Evolutionary conservation across 2,797 vertebrate species (phyloP), one percentile per base, ranked within the genome.

Genomic region (Sandelia bainsii): DNA sequence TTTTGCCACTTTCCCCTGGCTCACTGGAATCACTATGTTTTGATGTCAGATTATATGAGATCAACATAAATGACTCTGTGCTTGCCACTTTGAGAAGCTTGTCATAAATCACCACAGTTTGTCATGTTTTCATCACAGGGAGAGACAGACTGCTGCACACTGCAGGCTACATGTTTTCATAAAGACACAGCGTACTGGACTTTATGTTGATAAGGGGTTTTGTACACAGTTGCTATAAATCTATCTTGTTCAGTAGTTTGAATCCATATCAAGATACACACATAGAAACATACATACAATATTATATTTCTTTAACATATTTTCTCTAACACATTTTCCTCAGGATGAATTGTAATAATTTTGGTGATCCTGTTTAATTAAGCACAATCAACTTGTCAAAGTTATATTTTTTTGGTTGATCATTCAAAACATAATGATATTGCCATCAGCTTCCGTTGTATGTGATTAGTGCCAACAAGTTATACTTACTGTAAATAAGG

Each of bases 51-150:
- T 32, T 39, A 32, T 53, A 78, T 62, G 22, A 73, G 52, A 57
- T 39, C 39, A 51, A 56, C 25, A 37, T 57, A 23, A 64, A 69
- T 29, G 73, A 45, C 29, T 40, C 22, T 13, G 32, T 73, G 11
- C 40, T 69, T 53, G 61, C n/a, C n/a, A 49, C 11, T 20, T 54
- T 59, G 69, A 83, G 52, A 71, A 66, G 70, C 66, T 51, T 66
- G 61, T 64, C 32, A 27, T 45, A 49, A 72, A 5, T 62, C 61
- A 23, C 12, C 19, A 27, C 23, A 27, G 45, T 3, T 25, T 52
- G 46, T 14, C 4, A 46, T 20, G 51, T 40, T 75, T 50, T 66
- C 48, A 64, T 68, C 19, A 45, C 25, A 64, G 83, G 75, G 64
- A 69, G 50, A 61, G 75, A 48, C 25, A 54, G n/a, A n/a, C 10